Evolutionary conservation across 2,888 invertebrate genomes (phyloP).

Genomic region (Sepiola atlantica): DNA sequence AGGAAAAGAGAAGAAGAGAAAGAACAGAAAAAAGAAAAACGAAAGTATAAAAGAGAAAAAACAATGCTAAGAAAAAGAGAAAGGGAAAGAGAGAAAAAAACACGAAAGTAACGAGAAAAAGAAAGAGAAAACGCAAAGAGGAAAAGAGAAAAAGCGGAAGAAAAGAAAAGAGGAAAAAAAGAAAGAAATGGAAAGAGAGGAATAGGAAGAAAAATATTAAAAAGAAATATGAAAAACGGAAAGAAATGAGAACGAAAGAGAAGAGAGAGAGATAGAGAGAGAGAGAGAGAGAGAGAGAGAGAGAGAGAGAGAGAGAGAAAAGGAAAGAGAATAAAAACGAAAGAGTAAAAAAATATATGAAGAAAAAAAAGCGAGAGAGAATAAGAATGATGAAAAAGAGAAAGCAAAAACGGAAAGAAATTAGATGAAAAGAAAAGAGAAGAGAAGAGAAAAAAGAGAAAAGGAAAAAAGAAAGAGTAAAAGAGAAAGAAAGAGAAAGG

Average conservation of each 20-base stretch:
- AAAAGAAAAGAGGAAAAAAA: not conserved
- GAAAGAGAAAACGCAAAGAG: too few relatives aligned
- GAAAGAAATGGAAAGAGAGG: not conserved
- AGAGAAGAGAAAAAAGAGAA: not conserved
- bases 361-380: too few relatives aligned
- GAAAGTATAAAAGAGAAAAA: not conserved
- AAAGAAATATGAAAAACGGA: too few relatives aligned
- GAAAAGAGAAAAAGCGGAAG: not conserved
- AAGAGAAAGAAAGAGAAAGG: not conserved
- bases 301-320: not conserved
- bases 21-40: not conserved
- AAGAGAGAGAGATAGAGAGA: not conserved
- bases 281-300: not conserved
- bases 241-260: too few relatives aligned
- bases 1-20: not conserved
- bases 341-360: too few relatives aligned
- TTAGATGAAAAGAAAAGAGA: not conserved
- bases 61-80: not conserved
- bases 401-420: too few relatives aligned
- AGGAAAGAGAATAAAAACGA: too few relatives aligned
- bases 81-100: not conserved
- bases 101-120: too few relatives aligned
- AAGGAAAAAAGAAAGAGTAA: not conserved
- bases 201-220: too few relatives aligned
- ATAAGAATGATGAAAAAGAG: too few relatives aligned